Evolutionary conservation across 2,888 invertebrate species (phyloP), one percentile per base, ranked within the genome.

Genomic region (Sarcophaga rosellei): DNA sequence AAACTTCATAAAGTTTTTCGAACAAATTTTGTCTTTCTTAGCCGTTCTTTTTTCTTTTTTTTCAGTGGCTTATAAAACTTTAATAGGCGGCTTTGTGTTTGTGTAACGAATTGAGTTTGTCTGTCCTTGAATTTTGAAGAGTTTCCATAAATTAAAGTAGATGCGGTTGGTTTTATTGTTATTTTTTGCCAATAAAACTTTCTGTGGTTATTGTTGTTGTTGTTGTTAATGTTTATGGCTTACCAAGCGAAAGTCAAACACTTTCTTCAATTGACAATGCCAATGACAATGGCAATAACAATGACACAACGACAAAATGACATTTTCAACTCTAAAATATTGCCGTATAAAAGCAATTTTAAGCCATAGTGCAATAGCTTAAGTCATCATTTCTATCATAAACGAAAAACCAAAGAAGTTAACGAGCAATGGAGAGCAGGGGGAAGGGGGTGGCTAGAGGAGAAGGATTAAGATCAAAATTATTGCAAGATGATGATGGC

Each of bases 1-100:
- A 87, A 86, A 81, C 84, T 84, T 88, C 85, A 87, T 85, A 88
- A 88, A 70, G 85, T 85, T 84, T 87, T 78, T 72, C 61, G 73
- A 72, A 62, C 57, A 73, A 47, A 75, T 83, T 73, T 84, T 66
- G 53, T 70, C 35, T 35, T 6, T 35, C 6, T 35, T 25, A 25
- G 68, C 76, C 61, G 35, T 61, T 74, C 35, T 80, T 70, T 66
- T 35, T 72, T 20, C 62, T 74, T 35, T 65, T 25, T 66, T 74
- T 66, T 45, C 17, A 20, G 17, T 53, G n/a, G 11, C 44, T 20
- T 57, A 57, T 57, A 57, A 17, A 17, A 17, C 57, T 57, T 61
- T 68, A 74, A 74, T 62, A 23, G 81, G 75, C 81, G 81, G 61
- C 70, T 72, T 80, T 63, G n/a, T n/a, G 15, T 69, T 63, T 23